Base-by-base conservation (phyloP, 2,797 vertebrate species). In the Amazonetta brasiliensis region DNA sequence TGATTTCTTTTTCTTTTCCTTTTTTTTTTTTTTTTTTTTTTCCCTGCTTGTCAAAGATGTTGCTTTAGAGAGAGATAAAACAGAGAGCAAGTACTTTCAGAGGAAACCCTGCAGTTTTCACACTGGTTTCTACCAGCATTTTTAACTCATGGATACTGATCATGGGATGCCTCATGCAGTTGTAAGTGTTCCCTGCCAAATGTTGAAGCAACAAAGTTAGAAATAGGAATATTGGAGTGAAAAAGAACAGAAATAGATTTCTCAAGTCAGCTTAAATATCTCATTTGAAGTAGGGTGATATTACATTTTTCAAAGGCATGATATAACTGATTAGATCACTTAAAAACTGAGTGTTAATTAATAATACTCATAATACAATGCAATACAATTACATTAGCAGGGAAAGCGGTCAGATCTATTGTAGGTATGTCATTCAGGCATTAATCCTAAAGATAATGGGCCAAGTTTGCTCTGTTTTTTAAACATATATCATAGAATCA, bases 271-370 rank as follows among this genome's bases (percentile, higher is more conserved):
- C 25, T 94, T 84, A 90, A 85, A 52, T 71, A 59, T 66, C 28
- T 26, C 87, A 93, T 97, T 85, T 94, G 17, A 25, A 77, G 56
- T 39, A 78, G 48, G 68, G 35, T 11, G 68, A 58, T 60, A 31
- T 50, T 92, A 72, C 54, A 37, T 92, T 92, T 88, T 83, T 84
- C 62, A 85, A 55, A 71, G 44, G 15, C 2, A 0, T 76, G 41
- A 73, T 52, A 76, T 80, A 94, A 80, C 64, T 62, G 83, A 82
- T 94, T 95, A 90, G 86, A 92, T 94, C 85, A 95, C 86, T 91
- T 95, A 67, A 72, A 94, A 90, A 92, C 87, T 48, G 77, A 87
- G 19, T 90, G 63, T 89, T 94, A 96, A 94, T 96, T 95, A 93
- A 92, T 94, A 64, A 83, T 59, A 77, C 71, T 84, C 77, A 55